Percentiles rank a stretch among this genome's conserved stretches.
Evolutionary conservation across 2,797 vertebrate species (phyloP).

Genomic region (Sandelia bainsii): DNA sequence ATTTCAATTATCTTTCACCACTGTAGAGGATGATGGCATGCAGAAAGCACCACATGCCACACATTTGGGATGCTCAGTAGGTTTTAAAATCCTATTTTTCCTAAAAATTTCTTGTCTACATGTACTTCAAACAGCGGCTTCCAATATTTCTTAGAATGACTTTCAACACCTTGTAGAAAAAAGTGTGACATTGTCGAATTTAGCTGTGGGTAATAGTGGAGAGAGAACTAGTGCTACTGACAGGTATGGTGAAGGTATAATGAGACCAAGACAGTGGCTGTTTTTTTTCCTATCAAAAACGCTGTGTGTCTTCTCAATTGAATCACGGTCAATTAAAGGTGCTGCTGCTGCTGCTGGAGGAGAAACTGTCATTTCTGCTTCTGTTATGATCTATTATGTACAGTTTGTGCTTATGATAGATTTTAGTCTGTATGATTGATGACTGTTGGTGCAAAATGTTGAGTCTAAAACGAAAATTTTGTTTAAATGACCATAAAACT

Average conservation of each 20-base stretch:
- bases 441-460: conserved; percentile 11
- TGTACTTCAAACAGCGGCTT: conserved; percentile 9
- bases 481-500: conserved; percentile 23
- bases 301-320: conserved; percentile 40
- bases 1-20: conserved; percentile 28
- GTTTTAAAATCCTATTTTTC: not conserved
- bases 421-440: conserved; percentile 15
- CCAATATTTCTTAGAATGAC: conserved; percentile 23
- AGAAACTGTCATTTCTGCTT: conserved; percentile 22
- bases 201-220: not conserved
- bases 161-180: conserved; percentile 31
- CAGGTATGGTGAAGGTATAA: conserved; percentile 40
- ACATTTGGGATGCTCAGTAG: not conserved
- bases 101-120: conserved; percentile 2
- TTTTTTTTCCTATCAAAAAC: conserved; percentile 17
- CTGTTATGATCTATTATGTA: conserved; percentile 24
- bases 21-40: conserved; percentile 13
- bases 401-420: conserved; percentile 16
- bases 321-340: conserved; percentile 48
- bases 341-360: conserved; percentile 20
- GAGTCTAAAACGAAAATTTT: conserved; percentile 12
- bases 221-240: conserved; percentile 21
- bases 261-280: conserved; percentile 29
- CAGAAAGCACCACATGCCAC: conserved; percentile 8
- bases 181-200: conserved; percentile 34